Base-by-base conservation (phyloP, 1,140 invertebrate genomes). In the Drosophila albomicans region DNA sequence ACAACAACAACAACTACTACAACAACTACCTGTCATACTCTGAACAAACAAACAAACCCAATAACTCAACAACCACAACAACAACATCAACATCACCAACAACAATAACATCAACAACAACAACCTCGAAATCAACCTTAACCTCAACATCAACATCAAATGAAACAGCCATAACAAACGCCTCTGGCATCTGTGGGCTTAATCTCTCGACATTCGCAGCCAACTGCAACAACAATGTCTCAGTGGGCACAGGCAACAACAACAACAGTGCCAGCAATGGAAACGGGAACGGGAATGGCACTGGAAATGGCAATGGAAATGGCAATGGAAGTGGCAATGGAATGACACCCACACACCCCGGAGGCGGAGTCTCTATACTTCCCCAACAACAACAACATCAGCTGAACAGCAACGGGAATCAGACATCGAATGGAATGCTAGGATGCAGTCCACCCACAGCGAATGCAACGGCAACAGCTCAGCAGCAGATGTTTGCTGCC, bases 181-280 rank as follows among this genome's bases (percentile, higher is more conserved):
- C 84, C 71, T 84, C 91, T 54, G 79, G 84, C 73, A 92, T 92
- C 57, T 91, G 91, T 91, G 91, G 91, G 77, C 81, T 92, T 78
- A 92, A 92, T 75, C 78, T 92, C 59, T 89, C 91, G 38, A 91
- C 91, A 68, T 92, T 92, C 64, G 76, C 91, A 74, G 75, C 76
- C 63, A 91, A 91, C 61, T 87, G 91, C 51, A 85, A 76, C 79
- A 76, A 71, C 68, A 77, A 48, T 16, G 41, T 38, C 67, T 48
- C 10, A 32, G 62, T 3, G 35, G 35, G 35, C 63, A 71, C 0
- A 32, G 67, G 7, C 62, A 28, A 46, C 15, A 16, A 11, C 15
- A 16, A 11, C 71, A 78, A 32, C 43, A 30, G 20, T 52, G 75
- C 1, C 76, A 79, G 0, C 72, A 79, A 7, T 65, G 72, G 0